Evolutionary conservation across 2,113 vertebrate species (phyloP), one percentile per base, ranked within the genome.

Genomic region (Xenus cinereus): DNA sequence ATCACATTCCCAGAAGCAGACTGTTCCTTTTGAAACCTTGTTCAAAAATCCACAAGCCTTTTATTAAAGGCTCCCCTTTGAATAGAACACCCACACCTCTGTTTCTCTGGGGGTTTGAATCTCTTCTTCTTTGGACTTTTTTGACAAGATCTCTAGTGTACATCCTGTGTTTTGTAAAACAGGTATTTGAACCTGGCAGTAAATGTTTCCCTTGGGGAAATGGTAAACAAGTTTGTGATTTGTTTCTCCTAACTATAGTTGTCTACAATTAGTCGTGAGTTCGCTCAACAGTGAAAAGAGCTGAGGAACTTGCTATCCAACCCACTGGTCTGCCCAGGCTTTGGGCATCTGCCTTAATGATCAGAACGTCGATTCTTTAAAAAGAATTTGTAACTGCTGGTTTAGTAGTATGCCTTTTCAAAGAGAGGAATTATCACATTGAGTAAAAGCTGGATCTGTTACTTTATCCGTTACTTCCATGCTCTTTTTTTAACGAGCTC

Each of bases 11-110:
- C 26, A 67, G 51, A 37, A 59, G 12, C 7, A 78, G 39, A 6
- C 32, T 5, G 9, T 54, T 84, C 15, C 10, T 87, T 93, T 67
- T 75, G 43, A 72, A 94, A 59, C 6, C 15, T 64, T 74, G 4
- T 84, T 74, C 23, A 37, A 8, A 93, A 90, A 59, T 5, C 18
- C 64, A 73, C 20, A 45, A 35, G 15, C 6, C 14, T 72, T 67
- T 63, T 21, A 22, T 12, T 27, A 17, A 26, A 59, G 8, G 10
- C 2, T 41, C 7, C 6, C 3, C 7, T 75, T 93, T 84, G 27
- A 67, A 57, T 2, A 41, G 28, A 80, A 33, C 12, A 66, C 8
- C 3, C 0, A 1, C 14, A 37, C 1, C 5, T n/a, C 27, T 73
- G 7, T 81, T 88, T 64, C 54, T 78, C 66, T 57, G 1, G 7